Evolutionary conservation across 2,797 vertebrate genomes (phyloP).

Genomic region (Naso thynnoides): DNA sequence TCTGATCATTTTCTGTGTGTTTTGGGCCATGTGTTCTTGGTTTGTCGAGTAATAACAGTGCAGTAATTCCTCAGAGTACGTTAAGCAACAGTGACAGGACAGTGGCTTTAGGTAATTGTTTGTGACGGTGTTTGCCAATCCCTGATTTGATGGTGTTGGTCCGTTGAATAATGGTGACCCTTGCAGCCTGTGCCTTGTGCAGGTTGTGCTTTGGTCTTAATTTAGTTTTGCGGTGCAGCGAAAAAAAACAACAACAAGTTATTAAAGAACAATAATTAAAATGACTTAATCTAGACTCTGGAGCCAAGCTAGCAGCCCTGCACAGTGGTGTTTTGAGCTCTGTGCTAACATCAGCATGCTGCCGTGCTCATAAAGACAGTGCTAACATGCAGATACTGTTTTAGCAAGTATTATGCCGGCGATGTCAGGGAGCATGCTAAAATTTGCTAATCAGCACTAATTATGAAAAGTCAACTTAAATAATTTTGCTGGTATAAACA

Average conservation of each 20-base stretch:
- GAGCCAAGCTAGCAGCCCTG: conserved; percentile 15
- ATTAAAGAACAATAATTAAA: conserved; percentile 27
- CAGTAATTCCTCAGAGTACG: conserved; percentile 59
- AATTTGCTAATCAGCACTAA: neutral
- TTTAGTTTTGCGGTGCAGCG: conserved; percentile 1
- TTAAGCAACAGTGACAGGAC: conserved; percentile 50
- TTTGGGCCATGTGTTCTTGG: conserved; percentile 12
- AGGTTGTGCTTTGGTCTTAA: neutral
- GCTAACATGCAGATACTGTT: neutral
- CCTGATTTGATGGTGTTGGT: conserved; percentile 49
- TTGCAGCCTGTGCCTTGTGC: conserved; percentile 11
- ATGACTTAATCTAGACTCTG: neutral
- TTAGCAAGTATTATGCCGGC: neutral
- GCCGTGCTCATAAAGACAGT: neutral
- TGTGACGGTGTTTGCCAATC: conserved; percentile 57
- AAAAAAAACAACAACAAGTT: conserved; percentile 5
- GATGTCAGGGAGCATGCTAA: neutral
- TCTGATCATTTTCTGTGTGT: conserved; percentile 24
- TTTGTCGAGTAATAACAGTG: conserved; percentile 25
- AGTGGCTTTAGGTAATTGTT: conserved; percentile 66
- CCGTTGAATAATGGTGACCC: conserved; percentile 36
- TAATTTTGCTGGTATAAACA: neutral
- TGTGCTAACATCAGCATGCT: conserved; percentile 2
- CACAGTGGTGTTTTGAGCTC: neutral
- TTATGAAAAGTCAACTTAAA: too few species aligned